phyloP scores from a whole-genome alignment of 1,140 invertebrate species.

The Hydropsyche tenuis region DNA sequence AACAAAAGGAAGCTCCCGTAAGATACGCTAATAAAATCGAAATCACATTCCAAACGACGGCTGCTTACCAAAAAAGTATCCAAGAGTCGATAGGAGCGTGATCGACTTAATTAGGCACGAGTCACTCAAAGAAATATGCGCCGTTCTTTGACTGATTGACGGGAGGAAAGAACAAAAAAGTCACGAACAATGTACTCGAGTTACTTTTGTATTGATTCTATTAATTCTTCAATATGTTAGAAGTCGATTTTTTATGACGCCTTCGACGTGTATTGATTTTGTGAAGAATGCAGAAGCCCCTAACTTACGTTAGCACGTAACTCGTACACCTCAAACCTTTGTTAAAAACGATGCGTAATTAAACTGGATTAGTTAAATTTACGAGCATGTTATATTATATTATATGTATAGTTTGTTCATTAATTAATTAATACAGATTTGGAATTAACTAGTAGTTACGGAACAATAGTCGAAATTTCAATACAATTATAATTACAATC shows the following conservation, averaged over 20 bases:
- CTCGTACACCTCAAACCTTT: no score
- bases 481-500: no score
- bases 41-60: conserved; percentile 37
- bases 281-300: neutral
- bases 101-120: conserved; percentile 44
- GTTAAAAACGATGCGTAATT: no score
- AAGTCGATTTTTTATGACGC: neutral
- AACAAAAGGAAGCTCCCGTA: conserved; percentile 22
- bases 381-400: neutral
- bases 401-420: neutral
- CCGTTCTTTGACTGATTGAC: conserved; percentile 44
- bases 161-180: conserved; percentile 38
- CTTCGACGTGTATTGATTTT: conserved; percentile 10
- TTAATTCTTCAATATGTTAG: conserved; percentile 6
- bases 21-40: conserved; percentile 26
- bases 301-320: neutral
- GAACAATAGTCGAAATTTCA: neutral
- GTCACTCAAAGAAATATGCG: conserved; percentile 28
- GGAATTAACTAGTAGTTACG: no score
- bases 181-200: neutral
- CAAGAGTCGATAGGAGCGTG: conserved; percentile 37
- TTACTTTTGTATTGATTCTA: conserved; percentile 25
- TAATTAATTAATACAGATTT: neutral
- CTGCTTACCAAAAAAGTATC: conserved; percentile 2
- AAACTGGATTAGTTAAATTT: no score